Evolutionary conservation across 2,113 vertebrate species (phyloP).

Genomic region (Scortum barcoo): DNA sequence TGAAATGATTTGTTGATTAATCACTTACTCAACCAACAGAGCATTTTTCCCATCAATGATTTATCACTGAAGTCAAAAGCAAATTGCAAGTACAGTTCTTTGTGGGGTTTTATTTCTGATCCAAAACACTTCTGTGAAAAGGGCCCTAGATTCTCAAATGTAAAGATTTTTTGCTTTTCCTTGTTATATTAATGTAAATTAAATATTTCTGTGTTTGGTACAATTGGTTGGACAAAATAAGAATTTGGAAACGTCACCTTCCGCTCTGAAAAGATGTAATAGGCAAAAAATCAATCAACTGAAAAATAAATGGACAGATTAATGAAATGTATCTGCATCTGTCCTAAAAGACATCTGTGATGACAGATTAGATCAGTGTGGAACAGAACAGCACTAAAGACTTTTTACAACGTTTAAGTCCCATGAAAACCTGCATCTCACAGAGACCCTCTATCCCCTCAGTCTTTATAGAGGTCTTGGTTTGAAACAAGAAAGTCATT

Average conservation of each 20-base stretch:
- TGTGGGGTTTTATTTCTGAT: too few species aligned
- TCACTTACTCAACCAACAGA: too few species aligned
- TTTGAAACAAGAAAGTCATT: conserved; percentile 40
- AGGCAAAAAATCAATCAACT: not conserved
- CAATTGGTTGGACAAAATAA: too few species aligned
- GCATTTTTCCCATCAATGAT: too few species aligned
- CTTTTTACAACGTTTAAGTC: not conserved
- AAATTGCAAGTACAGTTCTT: too few species aligned
- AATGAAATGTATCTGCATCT: too few species aligned
- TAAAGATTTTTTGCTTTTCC: not conserved
- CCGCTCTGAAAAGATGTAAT: not conserved
- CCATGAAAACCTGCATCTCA: conserved; percentile 9
- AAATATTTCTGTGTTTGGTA: not conserved
- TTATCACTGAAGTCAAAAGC: too few species aligned
- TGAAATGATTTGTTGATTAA: not conserved
- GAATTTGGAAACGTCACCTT: not conserved
- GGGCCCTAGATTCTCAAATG: not conserved
- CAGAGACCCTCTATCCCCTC: not conserved
- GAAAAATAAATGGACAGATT: too few species aligned
- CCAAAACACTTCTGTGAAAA: too few species aligned
- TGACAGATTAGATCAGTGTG: not conserved
- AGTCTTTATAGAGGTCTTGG: conserved; percentile 8
- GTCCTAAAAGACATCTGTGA: not conserved
- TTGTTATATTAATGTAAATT: not conserved
- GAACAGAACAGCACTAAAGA: not conserved